These are phyloP conservation scores for Pseudococcus jackbeardsleyi DNA, from an alignment of 2,888 invertebrate genomes.

Conservation along the genomic window DNA sequence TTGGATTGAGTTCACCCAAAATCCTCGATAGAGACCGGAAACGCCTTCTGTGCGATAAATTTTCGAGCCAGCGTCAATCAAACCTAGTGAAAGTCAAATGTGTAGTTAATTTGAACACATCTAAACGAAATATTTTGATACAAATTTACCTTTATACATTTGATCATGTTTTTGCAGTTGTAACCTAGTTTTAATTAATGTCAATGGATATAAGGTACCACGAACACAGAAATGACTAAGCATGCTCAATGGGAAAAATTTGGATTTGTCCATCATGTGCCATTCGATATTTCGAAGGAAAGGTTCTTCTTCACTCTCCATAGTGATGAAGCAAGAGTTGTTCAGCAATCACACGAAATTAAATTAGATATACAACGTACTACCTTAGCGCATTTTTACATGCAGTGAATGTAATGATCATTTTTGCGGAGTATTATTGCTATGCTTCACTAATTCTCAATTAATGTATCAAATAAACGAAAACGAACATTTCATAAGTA, in stretches of 20 bases:
- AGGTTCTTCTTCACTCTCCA: conserved; percentile 62
- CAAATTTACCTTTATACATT: conserved; percentile 79
- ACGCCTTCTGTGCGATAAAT: conserved; percentile 88
- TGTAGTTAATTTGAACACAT: not conserved
- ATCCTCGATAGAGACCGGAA: conserved; percentile 91
- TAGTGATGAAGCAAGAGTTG: not conserved
- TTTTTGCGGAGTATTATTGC: not conserved
- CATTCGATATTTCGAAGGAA: conserved; percentile 84
- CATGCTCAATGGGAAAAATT: conserved; percentile 93
- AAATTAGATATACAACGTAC: not conserved
- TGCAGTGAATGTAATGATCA: not conserved
- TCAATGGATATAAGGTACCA: conserved; percentile 86
- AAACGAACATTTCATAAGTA: not conserved
- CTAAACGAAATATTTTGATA: not conserved
- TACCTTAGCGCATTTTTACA: not conserved
- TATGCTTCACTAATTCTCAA: not conserved
- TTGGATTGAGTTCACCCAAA: conserved; percentile 93
- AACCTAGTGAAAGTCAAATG: conserved; percentile 72
- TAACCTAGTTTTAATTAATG: conserved; percentile 93
- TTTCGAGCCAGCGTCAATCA: conserved; percentile 90
- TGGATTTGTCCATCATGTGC: conserved; percentile 97
- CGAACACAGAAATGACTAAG: conserved; percentile 86
- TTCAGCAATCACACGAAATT: not conserved
- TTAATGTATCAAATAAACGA: not conserved
- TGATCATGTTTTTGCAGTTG: conserved; percentile 88